A percentile compares a stretch with the other conserved stretches of the same genome.
Evolutionary conservation across 2,113 vertebrate genomes (phyloP).

Genomic region (Siniperca chuatsi): DNA sequence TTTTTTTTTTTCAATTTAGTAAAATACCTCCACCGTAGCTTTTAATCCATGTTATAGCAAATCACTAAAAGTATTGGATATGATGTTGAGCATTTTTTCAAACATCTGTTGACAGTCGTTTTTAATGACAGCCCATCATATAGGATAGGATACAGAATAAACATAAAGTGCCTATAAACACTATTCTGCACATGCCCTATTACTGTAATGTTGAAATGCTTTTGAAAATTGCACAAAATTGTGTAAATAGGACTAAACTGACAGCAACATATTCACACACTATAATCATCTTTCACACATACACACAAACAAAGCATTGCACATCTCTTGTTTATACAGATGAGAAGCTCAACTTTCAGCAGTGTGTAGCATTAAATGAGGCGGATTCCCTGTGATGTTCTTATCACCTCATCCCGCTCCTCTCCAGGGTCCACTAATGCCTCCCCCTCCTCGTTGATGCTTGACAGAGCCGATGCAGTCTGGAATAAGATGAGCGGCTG

Average conservation of each 20-base stretch:
- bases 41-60: conserved; percentile 10
- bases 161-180: conserved; percentile 11
- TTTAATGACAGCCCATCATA: conserved; percentile 12
- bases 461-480: conserved; percentile 65
- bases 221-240: conserved; percentile 24
- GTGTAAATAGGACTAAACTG: conserved; percentile 27
- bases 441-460: conserved; percentile 57
- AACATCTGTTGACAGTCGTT: conserved; percentile 34
- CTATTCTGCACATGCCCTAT: neutral
- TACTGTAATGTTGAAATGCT: neutral
- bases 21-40: neutral
- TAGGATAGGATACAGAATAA: neutral
- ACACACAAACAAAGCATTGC: conserved; percentile 20
- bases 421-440: conserved; percentile 75
- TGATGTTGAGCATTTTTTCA: neutral
- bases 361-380: conserved; percentile 66
- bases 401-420: conserved; percentile 75
- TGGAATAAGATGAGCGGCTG: conserved; percentile 73
- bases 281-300: conserved; percentile 1
- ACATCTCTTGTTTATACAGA: conserved; percentile 61
- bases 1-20: neutral
- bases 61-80: conserved; percentile 9
- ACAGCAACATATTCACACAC: neutral
- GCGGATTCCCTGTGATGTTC: conserved; percentile 66
- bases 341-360: conserved; percentile 51